Evolutionary conservation across 2,113 vertebrate species (phyloP), one percentile per base, ranked within the genome.

Genomic region (Phasianus colchicus): DNA sequence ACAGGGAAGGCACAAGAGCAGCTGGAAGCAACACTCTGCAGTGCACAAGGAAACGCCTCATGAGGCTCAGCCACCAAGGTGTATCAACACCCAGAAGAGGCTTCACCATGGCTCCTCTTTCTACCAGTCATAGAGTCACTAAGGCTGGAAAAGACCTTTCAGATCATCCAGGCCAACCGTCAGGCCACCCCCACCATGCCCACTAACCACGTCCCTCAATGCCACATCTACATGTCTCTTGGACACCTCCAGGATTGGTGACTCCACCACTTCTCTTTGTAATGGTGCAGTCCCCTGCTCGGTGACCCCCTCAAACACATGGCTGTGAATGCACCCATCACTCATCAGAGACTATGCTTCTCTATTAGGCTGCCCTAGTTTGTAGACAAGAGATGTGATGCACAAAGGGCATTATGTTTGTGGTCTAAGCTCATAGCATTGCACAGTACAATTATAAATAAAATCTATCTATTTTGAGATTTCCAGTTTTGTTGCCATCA

Each of bases 391-490:
- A 58, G 40, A 34, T 83, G 36, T 21, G 81, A 89, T 91, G 64
- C 82, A 87, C 74, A 91, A 50, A 89, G 67, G 67, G 78, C 52
- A 60, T 87, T 87, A 73, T 58, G 36, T 12, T 42, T 47, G 52
- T 47, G 34, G 48, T 74, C 42, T 89, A 91, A 92, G 83, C 91
- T 89, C 5, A 2, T 85, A 84, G 72, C 83, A 78, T 58, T 79
- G 78, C 74, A 86, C 77, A 92, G 83, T 1, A 79, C 60, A 87
- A 79, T 79, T 89, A 89, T 32, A 38, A 96, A 92, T 79, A 96
- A 96, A 96, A 38, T 47, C 50, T 32, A 73, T 87, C 90, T 92
- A 75, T 83, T 25, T 70, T 78, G 91, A 93, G 86, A 88, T 82
- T 92, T 85, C 71, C 71, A 67, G 74, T 92, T 96, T 91, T 80